Evolutionary conservation across 2,797 vertebrate genomes (phyloP).

Genomic region (Pristis pectinata): DNA sequence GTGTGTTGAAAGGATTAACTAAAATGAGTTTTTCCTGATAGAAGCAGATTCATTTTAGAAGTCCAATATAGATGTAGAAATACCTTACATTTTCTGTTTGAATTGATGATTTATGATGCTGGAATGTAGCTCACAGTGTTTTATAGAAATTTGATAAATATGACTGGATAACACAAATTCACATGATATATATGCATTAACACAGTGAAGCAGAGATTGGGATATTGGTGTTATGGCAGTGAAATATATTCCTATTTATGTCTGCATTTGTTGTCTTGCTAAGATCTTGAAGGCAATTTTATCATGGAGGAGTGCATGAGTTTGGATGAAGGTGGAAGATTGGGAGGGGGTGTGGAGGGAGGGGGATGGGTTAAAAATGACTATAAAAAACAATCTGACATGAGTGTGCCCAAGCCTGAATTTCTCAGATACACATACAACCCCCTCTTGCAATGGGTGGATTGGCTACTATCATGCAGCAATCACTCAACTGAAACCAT

Average conservation of each 20-base stretch:
- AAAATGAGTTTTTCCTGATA: slow-evolving; percentile 3
- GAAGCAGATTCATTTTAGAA: slow-evolving; percentile 18
- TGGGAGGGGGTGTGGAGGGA: too few relatives aligned
- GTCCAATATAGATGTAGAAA: neutral
- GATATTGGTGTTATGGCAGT: neutral
- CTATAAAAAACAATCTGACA: too few relatives aligned
- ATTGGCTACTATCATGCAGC: neutral
- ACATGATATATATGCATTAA: neutral
- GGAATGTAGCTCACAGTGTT: neutral
- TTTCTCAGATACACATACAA: neutral
- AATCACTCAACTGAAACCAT: neutral
- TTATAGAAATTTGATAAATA: slow-evolving; percentile 9
- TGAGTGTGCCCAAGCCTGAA: too few relatives aligned
- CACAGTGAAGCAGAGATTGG: neutral
- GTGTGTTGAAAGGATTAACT: neutral
- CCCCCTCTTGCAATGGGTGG: neutral
- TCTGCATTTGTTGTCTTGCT: neutral
- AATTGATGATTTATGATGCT: neutral
- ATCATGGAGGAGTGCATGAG: neutral
- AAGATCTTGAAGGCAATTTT: neutral
- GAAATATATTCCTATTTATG: neutral
- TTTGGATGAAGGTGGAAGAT: neutral
- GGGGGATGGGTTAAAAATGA: too few relatives aligned
- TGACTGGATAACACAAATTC: neutral
- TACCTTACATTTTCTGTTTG: neutral